Base-by-base conservation (phyloP, 2,888 invertebrate genomes). In the Lithophane ornitopus region DNA sequence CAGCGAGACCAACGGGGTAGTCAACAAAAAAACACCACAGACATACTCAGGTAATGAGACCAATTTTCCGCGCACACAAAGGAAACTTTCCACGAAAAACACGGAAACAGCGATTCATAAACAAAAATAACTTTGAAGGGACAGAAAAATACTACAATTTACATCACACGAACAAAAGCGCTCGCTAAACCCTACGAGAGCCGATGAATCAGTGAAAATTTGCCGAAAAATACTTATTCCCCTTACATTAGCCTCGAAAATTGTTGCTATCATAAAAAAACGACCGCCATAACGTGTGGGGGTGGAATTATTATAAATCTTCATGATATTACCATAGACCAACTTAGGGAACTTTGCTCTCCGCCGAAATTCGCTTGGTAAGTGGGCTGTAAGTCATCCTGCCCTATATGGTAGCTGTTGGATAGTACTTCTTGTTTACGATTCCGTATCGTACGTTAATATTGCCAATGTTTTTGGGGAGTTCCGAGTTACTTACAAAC, bases 291-390 rank as follows among this genome's bases (percentile, higher is more conserved):
- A 94, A 93, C 91, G 92, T 89, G 90, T 88, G 90, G 89, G 92
- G 91, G 90, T 87, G 92, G 93, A 95, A 95, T 96, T 94, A 96
- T 95, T 96, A 95, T 96, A 96, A 96, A 96, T 96, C 96, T 95
- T 94, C 94, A 94, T 94, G 93, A 94, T 94, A 96, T 96, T 95
- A 94, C 95, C 95, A 96, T 96, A 94, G 94, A 94, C 92, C 92
- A 94, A 95, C 92, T 95, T 93, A 92, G 92, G 92, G 92, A 95
- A 95, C 94, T 96, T 96, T 94, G 94, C 95, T 94, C 94, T 95
- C 92, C 90, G 91, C 90, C 87, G 91, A 92, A 92, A 94, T 94
- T 94, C 93, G 90, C 93, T 92, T 91, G 92, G 94, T 95, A 96
- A 96, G 96, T 96, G 96, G 95, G 93, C 90, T 91, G 94, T 96